These are phyloP conservation scores for Todus mexicanus DNA, from an alignment of 2,797 vertebrate genomes.

Conservation along the genomic window DNA sequence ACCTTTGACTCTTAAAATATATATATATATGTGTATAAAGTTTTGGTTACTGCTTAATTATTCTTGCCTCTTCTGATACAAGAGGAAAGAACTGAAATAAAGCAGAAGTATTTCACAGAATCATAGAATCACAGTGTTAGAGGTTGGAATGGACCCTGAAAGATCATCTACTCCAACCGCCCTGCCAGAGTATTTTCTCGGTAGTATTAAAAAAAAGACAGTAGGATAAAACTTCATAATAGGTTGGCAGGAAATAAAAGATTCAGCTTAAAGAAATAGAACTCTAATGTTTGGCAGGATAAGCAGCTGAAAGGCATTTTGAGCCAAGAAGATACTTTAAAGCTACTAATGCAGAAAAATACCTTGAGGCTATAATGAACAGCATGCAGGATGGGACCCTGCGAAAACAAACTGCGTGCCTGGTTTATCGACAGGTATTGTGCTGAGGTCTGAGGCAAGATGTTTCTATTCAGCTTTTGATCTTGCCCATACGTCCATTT, in stretches of 20 bases:
- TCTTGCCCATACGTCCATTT: background rate
- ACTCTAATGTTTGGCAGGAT: background rate
- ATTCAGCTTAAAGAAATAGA: background rate
- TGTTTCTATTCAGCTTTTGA: background rate
- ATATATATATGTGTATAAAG: too few species aligned
- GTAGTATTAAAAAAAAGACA: background rate
- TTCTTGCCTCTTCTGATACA: background rate
- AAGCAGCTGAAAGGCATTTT: background rate
- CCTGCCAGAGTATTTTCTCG: too few species aligned
- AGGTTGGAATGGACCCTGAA: too few species aligned
- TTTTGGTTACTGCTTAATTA: background rate
- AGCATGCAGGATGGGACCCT: background rate
- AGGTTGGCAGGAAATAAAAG: background rate
- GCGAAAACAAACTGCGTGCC: background rate
- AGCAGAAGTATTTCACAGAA: too few species aligned
- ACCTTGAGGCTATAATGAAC: background rate
- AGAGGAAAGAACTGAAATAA: background rate
- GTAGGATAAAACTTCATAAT: background rate
- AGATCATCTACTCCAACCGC: too few species aligned
- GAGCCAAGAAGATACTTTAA: background rate
- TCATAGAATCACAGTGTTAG: too few species aligned
- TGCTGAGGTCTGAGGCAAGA: background rate
- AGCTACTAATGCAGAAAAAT: background rate
- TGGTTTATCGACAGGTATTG: background rate
- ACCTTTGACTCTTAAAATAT: background rate